Conservation (phyloP, 1,140 invertebrate species). For the Araneus ventricosus region DNA sequence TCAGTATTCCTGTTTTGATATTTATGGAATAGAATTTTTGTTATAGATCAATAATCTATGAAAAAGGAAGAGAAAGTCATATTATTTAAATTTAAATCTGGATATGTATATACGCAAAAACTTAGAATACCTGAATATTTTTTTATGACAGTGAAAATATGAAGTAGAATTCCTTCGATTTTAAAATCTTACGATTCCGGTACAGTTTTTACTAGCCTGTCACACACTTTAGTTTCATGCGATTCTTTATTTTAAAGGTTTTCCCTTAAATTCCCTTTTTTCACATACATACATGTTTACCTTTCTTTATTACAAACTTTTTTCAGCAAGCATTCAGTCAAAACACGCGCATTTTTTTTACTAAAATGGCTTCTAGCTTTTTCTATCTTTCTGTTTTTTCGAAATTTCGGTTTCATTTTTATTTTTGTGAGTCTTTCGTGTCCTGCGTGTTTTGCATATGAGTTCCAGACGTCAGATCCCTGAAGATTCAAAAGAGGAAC, state of each 20-base stretch:
- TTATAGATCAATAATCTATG: neutral
- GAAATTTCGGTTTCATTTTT: neutral
- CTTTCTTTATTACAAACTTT: too few species aligned
- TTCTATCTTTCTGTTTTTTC: neutral
- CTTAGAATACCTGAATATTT: neutral
- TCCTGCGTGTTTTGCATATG: neutral
- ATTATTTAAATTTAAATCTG: neutral
- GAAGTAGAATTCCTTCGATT: neutral
- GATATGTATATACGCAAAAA: neutral
- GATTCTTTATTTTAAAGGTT: conserved; percentile 3
- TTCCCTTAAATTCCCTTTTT: neutral
- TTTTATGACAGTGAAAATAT: neutral
- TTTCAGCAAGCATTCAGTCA: neutral
- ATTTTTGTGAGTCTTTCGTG: neutral
- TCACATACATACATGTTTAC: too few species aligned
- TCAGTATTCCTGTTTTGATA: neutral
- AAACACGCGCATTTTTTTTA: conserved; percentile 15
- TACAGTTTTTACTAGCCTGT: conserved; percentile 38
- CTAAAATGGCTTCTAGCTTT: neutral
- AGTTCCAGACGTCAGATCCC: conserved; percentile 36
- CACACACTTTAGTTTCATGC: neutral
- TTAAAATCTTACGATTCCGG: conserved; percentile 48
- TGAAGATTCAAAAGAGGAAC: neutral
- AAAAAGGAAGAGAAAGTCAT: neutral
- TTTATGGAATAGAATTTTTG: neutral